Percentiles rank a stretch among this genome's conserved stretches.
phyloP scores from a whole-genome alignment of 2,888 invertebrate genomes.

The Copidosoma aretas region DNA sequence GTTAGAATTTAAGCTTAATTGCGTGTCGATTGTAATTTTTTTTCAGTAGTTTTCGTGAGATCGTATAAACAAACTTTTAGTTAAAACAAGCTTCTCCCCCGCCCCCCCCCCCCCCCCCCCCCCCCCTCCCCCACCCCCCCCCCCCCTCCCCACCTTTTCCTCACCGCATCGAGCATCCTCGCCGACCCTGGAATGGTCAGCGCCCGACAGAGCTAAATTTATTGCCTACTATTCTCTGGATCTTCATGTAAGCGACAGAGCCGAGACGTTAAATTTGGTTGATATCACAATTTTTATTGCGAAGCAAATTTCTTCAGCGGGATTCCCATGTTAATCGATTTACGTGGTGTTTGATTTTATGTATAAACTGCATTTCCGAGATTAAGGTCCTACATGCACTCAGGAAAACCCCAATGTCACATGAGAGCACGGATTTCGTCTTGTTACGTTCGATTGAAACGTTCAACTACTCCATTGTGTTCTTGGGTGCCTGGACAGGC shows the following conservation, averaged over 20 bases:
- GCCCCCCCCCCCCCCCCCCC: no score
- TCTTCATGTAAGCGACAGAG: constrained; percentile 36
- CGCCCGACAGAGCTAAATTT: constrained; percentile 5
- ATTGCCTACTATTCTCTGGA: constrained; percentile 29
- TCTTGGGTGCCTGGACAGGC: constrained; percentile 37
- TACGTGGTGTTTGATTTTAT: constrained; percentile 37
- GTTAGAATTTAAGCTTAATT: no score
- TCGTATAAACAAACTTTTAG: constrained; percentile 44
- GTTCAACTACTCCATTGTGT: constrained; percentile 38
- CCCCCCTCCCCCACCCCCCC: no score
- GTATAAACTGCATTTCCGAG: constrained; percentile 31
- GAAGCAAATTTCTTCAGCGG: constrained; percentile 33
- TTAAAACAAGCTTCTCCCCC: constrained; percentile 33
- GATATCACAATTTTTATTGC: constrained; percentile 24
- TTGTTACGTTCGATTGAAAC: constrained; percentile 41
- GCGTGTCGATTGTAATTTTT: no score
- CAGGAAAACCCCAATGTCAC: constrained; percentile 30
- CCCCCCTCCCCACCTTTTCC: no score
- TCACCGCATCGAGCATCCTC: no score
- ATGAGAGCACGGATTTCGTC: constrained; percentile 33
- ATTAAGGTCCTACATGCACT: constrained; percentile 40
- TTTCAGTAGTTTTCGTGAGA: background rate
- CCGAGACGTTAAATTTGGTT: constrained; percentile 35
- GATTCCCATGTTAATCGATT: constrained; percentile 22
- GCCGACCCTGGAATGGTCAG: constrained; percentile 3